Conservation (phyloP, 1,140 invertebrate genomes). For the Zelostemma sp. region DNA sequence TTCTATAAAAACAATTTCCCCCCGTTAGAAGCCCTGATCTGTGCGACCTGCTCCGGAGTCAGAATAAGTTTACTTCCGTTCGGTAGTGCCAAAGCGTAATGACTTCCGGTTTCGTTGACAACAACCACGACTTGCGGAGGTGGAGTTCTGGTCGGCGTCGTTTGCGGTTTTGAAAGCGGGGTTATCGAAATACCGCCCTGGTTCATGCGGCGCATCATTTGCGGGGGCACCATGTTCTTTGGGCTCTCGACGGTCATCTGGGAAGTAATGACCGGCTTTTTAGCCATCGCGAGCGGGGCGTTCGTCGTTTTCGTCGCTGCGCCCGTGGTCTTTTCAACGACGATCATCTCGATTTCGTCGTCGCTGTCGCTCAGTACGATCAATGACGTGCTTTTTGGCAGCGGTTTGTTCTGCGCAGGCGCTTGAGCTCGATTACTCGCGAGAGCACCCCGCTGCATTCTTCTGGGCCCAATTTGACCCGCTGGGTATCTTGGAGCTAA, state of each 20-base stretch:
- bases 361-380: conserved; percentile 66
- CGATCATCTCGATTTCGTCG: conserved; percentile 67
- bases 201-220: conserved; percentile 62
- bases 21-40: conserved; percentile 65
- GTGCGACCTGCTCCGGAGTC: conserved; percentile 66
- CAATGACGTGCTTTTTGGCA: conserved; percentile 57
- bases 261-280: conserved; percentile 42
- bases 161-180: conserved; percentile 54
- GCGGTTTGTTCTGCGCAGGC: conserved; percentile 2
- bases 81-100: conserved; percentile 63
- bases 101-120: conserved; percentile 67
- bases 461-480: background rate
- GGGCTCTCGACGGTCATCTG: conserved; percentile 26
- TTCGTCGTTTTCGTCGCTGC: background rate
- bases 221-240: conserved; percentile 50
- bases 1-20: conserved; percentile 62
- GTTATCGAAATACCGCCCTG: conserved; percentile 66
- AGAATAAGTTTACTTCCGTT: conserved; percentile 67
- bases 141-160: background rate
- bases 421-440: background rate
- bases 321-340: conserved; percentile 48
- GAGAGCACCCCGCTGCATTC: background rate
- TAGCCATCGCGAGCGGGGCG: conserved; percentile 6
- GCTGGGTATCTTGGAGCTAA: background rate
- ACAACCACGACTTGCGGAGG: conserved; percentile 61